Evolutionary conservation across 1,140 invertebrate genomes (phyloP), one percentile per base, ranked within the genome.

Genomic region (Saccostrea cuccullata): DNA sequence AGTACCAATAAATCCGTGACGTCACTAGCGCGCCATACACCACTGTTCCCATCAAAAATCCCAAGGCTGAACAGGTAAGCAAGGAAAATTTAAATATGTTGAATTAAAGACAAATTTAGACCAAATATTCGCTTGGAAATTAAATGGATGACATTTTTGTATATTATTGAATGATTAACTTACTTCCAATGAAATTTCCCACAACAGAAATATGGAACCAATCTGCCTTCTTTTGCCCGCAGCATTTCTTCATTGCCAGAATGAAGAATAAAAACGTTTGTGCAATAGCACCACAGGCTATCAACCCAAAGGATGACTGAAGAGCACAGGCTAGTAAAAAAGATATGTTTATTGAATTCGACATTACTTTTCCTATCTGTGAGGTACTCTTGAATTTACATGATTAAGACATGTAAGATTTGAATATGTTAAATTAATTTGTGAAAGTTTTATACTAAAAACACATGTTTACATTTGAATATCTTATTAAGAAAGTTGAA

Each of bases 131-230:
- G 0, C 5, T 47, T 6, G 5, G 47, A 6, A 47, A 47, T 47
- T 2, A 47, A 47, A 47, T 47, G 1, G 47, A 47, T 8, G 47
- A 47, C 5, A 47, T 9, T 47, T 47, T 47, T 47, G 6, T 5
- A 64, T 15, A 20, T 20, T 3, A 20, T 64, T 17, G n/a, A 20
- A 64, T n/a, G 2, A 64, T 64, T 3, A 77, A 77, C 70, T 77
- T 36, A 77, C 70, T 77, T 77, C 70, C 70, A 26, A 77, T 26
- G 15, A 77, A 77, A 77, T 77, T 26, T 26, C 70, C 70, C 13
- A 77, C 70, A 77, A 77, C 70, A 36, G 70, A 77, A 36, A 77
- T 36, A 26, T 77, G 70, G 26, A 77, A 77, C 70, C 70, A 77
- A 30, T 77, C 70, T 77, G 70, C 11, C 26, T 77, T 77, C 26